Conservation (phyloP, 1,140 invertebrate species). For the Lepidostoma basale region DNA sequence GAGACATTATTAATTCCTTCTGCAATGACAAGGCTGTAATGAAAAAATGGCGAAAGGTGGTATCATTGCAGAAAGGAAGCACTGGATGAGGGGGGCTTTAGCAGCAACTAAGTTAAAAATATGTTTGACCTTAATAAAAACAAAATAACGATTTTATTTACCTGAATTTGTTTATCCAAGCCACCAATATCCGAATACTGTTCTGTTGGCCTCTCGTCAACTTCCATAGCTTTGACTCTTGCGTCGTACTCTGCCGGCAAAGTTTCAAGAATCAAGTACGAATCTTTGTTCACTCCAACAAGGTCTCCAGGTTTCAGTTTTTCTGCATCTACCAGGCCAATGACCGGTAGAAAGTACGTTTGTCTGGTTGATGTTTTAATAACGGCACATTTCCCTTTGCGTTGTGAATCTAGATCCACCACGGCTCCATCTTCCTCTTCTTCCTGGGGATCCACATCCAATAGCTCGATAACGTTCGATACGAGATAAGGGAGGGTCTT, state of each 20-base stretch:
- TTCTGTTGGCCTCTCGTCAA: constrained; percentile 98
- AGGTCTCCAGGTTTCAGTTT: constrained; percentile 97
- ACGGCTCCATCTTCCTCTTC: constrained; percentile 99
- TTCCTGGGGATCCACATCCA: constrained; percentile 98
- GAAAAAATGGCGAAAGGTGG: too few relatives aligned
- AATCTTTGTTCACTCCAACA: constrained; percentile 99
- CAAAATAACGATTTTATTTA: too few relatives aligned
- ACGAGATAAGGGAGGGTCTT: constrained; percentile 99
- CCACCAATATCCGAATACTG: constrained; percentile 99
- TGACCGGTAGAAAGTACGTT: constrained; percentile 99
- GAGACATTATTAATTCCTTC: too few relatives aligned
- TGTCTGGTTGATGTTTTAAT: constrained; percentile 99
- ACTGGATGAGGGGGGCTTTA: too few relatives aligned
- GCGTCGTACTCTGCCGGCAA: constrained; percentile 98
- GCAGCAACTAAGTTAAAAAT: too few relatives aligned
- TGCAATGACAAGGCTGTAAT: too few relatives aligned
- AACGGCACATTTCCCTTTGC: constrained; percentile 99
- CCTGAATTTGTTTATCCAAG: constrained; percentile 96
- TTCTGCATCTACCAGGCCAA: constrained; percentile 97
- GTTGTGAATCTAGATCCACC: constrained; percentile 96
- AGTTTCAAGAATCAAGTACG: constrained; percentile 97
- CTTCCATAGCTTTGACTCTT: constrained; percentile 99
- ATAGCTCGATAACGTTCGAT: constrained; percentile 97
- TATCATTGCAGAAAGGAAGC: too few relatives aligned
- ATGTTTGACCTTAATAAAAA: too few relatives aligned